These are phyloP conservation scores for Eumeta japonica DNA, from an alignment of 1,140 invertebrate species.

Conservation along the genomic window DNA sequence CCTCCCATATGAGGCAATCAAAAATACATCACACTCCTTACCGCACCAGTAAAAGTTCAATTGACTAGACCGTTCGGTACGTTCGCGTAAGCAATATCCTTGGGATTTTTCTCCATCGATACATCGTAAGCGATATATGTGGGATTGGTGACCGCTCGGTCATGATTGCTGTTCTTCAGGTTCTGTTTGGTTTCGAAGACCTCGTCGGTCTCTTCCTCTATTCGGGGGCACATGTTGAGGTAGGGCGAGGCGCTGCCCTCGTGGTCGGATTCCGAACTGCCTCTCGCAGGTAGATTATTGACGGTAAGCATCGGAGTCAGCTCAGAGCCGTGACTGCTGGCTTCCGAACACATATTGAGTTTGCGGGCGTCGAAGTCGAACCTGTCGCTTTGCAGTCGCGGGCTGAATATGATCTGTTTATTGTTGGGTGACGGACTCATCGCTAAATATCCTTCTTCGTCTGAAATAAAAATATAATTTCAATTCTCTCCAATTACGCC, in stretches of 20 bases:
- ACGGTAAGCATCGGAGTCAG: conserved; percentile 60
- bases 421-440: conserved; percentile 42
- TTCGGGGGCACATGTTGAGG: conserved; percentile 29
- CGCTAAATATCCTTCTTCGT: conserved; percentile 50
- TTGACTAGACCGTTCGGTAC: conserved; percentile 49
- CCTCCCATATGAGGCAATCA: too few relatives aligned
- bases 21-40: too few relatives aligned
- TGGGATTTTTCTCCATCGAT: conserved; percentile 38
- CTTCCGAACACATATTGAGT: conserved; percentile 28
- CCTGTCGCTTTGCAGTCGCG: conserved; percentile 29
- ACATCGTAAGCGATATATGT: conserved; percentile 35
- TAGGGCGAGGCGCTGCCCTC: conserved; percentile 39
- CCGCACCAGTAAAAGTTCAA: too few relatives aligned
- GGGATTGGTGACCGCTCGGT: conserved; percentile 51
- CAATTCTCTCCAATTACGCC: too few relatives aligned
- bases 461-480: conserved; percentile 23
- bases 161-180: conserved; percentile 62
- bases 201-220: conserved; percentile 39
- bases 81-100: conserved; percentile 29
- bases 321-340: conserved; percentile 53
- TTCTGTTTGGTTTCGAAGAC: conserved; percentile 58
- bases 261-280: conserved; percentile 42
- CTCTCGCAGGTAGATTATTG: conserved; percentile 39
- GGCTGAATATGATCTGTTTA: conserved; percentile 39
- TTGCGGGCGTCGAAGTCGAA: conserved; percentile 44